phyloP scores from a whole-genome alignment of 2,888 invertebrate genomes.

The Muscina levida region DNA sequence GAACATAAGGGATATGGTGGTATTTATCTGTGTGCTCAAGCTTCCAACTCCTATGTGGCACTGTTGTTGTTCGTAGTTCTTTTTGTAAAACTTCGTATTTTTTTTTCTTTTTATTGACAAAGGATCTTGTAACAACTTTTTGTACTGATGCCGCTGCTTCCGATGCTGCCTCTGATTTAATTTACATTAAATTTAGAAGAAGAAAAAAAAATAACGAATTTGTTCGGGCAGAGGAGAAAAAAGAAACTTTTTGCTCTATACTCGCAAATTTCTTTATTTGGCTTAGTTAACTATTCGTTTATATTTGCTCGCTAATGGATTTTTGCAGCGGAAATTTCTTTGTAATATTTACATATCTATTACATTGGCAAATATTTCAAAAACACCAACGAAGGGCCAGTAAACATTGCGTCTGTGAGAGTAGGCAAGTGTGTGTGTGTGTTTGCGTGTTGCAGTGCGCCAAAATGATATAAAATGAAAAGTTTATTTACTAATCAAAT shows the following conservation, averaged over 20 bases:
- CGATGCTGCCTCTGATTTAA: slow-evolving; percentile 63
- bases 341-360: slow-evolving; percentile 62
- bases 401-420: no score
- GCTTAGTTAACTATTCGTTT: slow-evolving; percentile 46
- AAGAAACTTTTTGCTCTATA: slow-evolving; percentile 1
- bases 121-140: slow-evolving; percentile 48
- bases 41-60: no score
- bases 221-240: slow-evolving; percentile 5
- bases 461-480: slow-evolving; percentile 40
- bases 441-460: slow-evolving; percentile 3
- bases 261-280: slow-evolving; percentile 33
- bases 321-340: slow-evolving; percentile 59
- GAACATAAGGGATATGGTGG: slow-evolving; percentile 33
- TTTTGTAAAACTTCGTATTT: no score
- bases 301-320: slow-evolving; percentile 61
- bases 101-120: slow-evolving; percentile 58
- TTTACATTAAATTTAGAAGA: slow-evolving; percentile 62
- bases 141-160: background rate
- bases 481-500: slow-evolving; percentile 44
- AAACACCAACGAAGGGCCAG: background rate
- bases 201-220: no score
- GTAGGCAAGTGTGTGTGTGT: slow-evolving; percentile 9
- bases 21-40: background rate
- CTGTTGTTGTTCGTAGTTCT: no score
- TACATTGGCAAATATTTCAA: slow-evolving; percentile 60